Base-by-base conservation (phyloP, 2,113 vertebrate species). In the Elgaria multicarinata region DNA sequence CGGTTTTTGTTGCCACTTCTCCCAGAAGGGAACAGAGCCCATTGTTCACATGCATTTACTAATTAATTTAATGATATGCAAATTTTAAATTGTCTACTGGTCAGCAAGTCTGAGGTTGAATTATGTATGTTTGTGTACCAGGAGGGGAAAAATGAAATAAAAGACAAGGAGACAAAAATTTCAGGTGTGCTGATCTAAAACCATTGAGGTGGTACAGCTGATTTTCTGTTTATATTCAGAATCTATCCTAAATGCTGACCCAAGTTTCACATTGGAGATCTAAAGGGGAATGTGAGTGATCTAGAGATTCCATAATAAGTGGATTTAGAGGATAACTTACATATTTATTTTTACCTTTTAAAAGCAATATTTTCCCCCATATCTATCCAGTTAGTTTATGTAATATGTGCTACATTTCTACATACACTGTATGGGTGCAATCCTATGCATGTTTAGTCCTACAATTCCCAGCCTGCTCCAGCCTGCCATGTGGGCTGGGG, bases 241-340 rank as follows among this genome's bases (percentile, higher is more conserved):
- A 58, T 69, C 62, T 94, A 85, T 50, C 72, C 79, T 94, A 77
- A 94, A 76, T 12, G 66, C 85, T 94, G 78, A 64, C 64, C 24
- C 87, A 93, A 76, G 14, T 84, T 82, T 22, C 46, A 77, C 91
- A 78, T n/a, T 44, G 66, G 69, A 9, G 16, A 24, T 53, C 46
- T 80, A 50, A 62, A 79, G n/a, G 39, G 14, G 42, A n/a, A 71
- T 85, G 44, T 64, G 64, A 28, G 42, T 71, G 80, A 69, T 53
- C 36, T 3, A 22, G 46, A 36, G 67, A 53, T 72, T 36, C 79
- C 53, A 62, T 58, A 81, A 81, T 62, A 6, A 39, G 20, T 16
- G 31, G 62, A n/a, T 81, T 0, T 80, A 80, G 62, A 79, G 77
- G 16, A 36, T 12, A 28, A 22, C 42, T 36, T 72, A 42, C 42